Evolutionary conservation across 2,888 invertebrate genomes (phyloP), one percentile per base, ranked within the genome.

Genomic region (Chromoteleia sp.): DNA sequence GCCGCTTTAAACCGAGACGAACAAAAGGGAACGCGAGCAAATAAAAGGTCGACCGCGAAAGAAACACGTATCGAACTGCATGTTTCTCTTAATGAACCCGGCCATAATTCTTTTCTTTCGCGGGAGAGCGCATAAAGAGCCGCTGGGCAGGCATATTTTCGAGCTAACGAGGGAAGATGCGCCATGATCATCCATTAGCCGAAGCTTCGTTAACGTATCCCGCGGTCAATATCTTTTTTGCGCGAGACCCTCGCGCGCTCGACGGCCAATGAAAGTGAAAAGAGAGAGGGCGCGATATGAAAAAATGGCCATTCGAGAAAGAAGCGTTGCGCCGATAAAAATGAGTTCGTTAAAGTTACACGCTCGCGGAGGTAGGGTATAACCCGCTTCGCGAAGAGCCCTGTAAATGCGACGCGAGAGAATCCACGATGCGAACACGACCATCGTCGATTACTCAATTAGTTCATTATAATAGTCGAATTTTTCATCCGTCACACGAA

Each of bases 131-230:
- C 56, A 77, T 67, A 77, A 81, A 77, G 76, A 73, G 76, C 68
- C 61, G 73, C 81, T 56, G 76, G 73, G 48, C 73, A 39, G 36
- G 58, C 70, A 75, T 75, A 65, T 81, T 79, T 75, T 75, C 75
- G 65, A 70, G 65, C 75, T 81, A 81, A 81, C 81, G 81, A 75
- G 75, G 80, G 75, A 81, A 81, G 71, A 81, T 81, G 76, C 76
- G 67, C 63, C 81, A 21, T 33, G 81, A 77, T 81, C 81, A 68
- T 81, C 77, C 77, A 81, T 81, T 81, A 75, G 71, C 67, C 58
- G 68, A 68, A 59, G 73, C 81, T 73, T 76, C 81, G 73, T 77
- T 81, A 76, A 77, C 73, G 73, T 74, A 79, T 67, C 67, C 67
- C 59, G 79, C 61, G 61, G 79, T 79, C 79, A 71, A 68, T 73